phyloP scores from a whole-genome alignment of 2,113 vertebrate genomes.

The Axis porcinus region DNA sequence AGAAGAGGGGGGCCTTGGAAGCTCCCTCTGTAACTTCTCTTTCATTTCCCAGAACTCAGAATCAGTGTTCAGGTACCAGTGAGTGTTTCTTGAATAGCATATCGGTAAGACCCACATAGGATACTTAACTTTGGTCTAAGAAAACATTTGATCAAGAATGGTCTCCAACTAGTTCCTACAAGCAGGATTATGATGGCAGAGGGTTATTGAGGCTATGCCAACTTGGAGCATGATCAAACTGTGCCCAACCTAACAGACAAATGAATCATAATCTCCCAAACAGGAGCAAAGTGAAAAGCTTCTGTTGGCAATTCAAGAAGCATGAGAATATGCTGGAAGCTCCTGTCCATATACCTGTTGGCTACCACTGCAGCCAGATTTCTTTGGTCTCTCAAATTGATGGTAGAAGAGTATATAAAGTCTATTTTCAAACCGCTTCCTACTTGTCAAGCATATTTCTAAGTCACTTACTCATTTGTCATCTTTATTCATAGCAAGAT shows the following conservation, averaged over 20 bases:
- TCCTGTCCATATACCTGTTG: background rate
- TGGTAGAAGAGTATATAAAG: background rate
- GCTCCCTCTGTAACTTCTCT: background rate
- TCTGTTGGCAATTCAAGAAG: background rate
- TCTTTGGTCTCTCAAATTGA: background rate
- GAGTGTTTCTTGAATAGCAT: background rate
- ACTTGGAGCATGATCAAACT: background rate
- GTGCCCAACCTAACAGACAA: background rate
- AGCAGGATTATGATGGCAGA: background rate
- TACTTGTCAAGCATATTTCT: constrained; percentile 55
- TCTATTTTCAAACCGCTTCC: constrained; percentile 33
- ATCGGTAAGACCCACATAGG: background rate
- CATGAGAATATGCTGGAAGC: background rate
- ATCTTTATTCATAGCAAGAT: constrained; percentile 68
- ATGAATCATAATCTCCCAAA: background rate
- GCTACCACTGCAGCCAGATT: background rate
- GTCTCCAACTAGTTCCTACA: background rate
- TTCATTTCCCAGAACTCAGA: background rate
- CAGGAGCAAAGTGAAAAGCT: background rate
- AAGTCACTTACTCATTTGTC: constrained; percentile 49
- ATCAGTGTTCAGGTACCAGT: background rate
- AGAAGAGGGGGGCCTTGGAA: background rate
- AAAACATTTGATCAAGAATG: background rate
- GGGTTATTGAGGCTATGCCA: background rate
- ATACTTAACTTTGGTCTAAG: background rate